Conservation (phyloP, 2,113 vertebrate genomes). For the Monopterus albus region DNA sequence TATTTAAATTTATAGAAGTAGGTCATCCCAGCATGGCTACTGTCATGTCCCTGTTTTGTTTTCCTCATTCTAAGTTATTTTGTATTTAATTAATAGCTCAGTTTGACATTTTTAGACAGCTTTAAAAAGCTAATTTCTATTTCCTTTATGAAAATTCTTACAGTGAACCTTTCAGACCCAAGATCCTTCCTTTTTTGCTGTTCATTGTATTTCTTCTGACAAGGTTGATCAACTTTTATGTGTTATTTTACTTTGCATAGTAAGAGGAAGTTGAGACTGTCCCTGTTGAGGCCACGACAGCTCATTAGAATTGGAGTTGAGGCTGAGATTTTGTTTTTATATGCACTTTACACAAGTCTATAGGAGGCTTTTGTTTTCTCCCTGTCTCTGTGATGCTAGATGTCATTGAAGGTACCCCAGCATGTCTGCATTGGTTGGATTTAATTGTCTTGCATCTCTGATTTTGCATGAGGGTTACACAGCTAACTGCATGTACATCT, state of each 20-base stretch:
- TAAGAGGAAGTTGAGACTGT: constrained; percentile 19
- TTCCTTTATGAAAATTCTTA: too few relatives aligned
- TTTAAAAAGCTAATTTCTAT: not conserved
- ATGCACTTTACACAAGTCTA: constrained; percentile 49
- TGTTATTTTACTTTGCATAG: constrained; percentile 47
- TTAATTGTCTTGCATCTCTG: constrained; percentile 64
- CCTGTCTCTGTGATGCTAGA: constrained; percentile 70
- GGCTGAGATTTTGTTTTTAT: constrained; percentile 18
- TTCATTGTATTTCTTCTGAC: constrained; percentile 1
- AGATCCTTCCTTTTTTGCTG: too few relatives aligned
- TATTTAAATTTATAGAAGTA: constrained; percentile 12
- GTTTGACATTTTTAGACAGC: not conserved
- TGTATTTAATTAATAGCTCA: not conserved
- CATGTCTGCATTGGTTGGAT: constrained; percentile 58
- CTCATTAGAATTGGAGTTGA: constrained; percentile 56
- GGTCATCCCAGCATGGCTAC: not conserved
- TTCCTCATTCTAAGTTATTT: not conserved
- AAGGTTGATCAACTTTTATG: constrained; percentile 18
- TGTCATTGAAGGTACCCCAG: constrained; percentile 56
- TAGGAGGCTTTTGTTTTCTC: constrained; percentile 57
- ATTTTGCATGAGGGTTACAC: constrained; percentile 20
- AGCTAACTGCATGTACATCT: constrained; percentile 2
- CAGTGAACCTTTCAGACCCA: too few relatives aligned
- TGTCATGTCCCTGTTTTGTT: constrained; percentile 16
- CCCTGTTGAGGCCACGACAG: not conserved